Percentiles rank a stretch among this genome's conserved stretches.
These are phyloP conservation scores for Drosophila tanythrix DNA, from an alignment of 2,888 invertebrate species.

Conservation along the genomic window DNA sequence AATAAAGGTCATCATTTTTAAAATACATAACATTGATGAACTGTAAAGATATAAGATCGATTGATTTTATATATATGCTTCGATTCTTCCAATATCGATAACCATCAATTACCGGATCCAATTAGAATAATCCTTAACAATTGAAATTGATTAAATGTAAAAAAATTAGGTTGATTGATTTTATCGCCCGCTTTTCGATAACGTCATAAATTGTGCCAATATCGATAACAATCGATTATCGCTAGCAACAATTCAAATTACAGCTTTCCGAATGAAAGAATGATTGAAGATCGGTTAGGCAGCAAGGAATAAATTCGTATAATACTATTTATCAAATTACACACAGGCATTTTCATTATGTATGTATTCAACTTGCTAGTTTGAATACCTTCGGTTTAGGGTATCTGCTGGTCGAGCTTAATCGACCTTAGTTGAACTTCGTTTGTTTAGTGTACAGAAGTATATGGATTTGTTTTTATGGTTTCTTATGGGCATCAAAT, in stretches of 20 bases:
- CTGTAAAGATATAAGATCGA: not conserved
- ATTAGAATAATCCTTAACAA: not conserved
- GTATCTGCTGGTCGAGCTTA: not conserved
- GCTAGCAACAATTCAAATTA: not conserved
- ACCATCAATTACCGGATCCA: not conserved
- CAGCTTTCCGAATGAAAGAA: not conserved
- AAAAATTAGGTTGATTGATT: not conserved
- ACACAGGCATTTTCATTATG: too few species aligned
- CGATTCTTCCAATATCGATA: not conserved
- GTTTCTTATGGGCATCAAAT: constrained; percentile 30
- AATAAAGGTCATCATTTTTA: not conserved
- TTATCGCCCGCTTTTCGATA: not conserved
- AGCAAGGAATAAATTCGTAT: not conserved
- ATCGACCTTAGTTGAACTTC: constrained; percentile 1
- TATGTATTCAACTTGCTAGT: not conserved
- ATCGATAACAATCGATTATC: not conserved
- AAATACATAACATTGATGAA: not conserved
- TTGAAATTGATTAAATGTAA: not conserved
- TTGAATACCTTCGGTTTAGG: not conserved
- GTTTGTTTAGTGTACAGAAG: constrained; percentile 18
- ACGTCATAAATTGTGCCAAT: not conserved
- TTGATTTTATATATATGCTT: not conserved
- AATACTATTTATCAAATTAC: not conserved
- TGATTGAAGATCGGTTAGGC: not conserved
- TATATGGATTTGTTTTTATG: constrained; percentile 11